Evolutionary conservation across 2,797 vertebrate genomes (phyloP).

Genomic region (Todus mexicanus): DNA sequence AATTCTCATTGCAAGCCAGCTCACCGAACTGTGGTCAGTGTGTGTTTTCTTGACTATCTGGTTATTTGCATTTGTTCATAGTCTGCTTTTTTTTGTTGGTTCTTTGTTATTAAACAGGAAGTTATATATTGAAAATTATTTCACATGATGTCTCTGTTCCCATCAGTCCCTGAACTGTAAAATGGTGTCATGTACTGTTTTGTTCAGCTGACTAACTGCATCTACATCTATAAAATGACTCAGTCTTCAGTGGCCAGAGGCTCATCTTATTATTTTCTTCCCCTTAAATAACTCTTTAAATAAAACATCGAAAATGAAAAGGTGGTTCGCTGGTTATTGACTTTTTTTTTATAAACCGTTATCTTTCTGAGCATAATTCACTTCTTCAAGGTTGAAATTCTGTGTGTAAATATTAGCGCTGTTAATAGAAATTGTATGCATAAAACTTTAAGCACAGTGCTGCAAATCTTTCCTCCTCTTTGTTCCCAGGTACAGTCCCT

Average conservation of each 20-base stretch:
- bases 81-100: background rate
- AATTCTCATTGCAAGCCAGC: background rate
- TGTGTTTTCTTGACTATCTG: background rate
- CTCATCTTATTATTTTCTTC: conserved; percentile 42
- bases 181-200: conserved; percentile 13
- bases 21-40: background rate
- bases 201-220: conserved; percentile 11
- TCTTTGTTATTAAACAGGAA: background rate
- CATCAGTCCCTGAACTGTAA: conserved; percentile 11
- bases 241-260: background rate
- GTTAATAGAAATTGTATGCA: background rate
- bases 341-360: background rate
- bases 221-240: background rate
- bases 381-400: background rate
- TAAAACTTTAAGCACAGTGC: background rate
- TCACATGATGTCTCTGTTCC: background rate
- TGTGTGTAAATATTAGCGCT: conserved; percentile 19
- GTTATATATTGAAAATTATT: background rate
- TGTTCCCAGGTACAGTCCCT: background rate
- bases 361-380: conserved; percentile 1
- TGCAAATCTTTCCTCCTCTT: background rate
- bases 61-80: background rate
- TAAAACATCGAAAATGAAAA: conserved; percentile 15
- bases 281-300: conserved; percentile 11
- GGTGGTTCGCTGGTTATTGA: background rate